A percentile compares a stretch with the other conserved stretches of the same genome.
These are phyloP conservation scores for Cyclina sinensis DNA, from an alignment of 1,140 invertebrate species.

Conservation along the genomic window DNA sequence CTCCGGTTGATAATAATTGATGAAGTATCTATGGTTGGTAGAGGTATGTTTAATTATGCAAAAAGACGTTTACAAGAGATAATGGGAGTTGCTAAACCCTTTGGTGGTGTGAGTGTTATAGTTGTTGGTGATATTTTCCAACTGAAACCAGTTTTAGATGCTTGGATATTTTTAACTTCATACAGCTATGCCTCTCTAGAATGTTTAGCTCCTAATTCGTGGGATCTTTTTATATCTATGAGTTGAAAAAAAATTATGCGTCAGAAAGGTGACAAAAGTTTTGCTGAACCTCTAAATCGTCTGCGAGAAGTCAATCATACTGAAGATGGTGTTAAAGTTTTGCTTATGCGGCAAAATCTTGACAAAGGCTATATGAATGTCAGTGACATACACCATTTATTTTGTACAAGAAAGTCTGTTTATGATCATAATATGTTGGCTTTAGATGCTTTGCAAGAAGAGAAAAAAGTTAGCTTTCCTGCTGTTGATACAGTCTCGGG, in stretches of 20 bases:
- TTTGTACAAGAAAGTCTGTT: constrained; percentile 17
- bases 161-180: constrained; percentile 26
- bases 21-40: constrained; percentile 60
- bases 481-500: constrained; percentile 48
- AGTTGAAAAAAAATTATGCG: constrained; percentile 72
- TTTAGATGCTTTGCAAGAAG: not conserved
- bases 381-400: constrained; percentile 1
- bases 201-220: not conserved
- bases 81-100: constrained; percentile 42
- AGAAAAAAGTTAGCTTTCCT: not conserved
- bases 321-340: not conserved
- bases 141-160: constrained; percentile 66
- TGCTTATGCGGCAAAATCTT: not conserved
- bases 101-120: constrained; percentile 66
- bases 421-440: not conserved
- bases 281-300: constrained; percentile 70
- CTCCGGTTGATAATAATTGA: constrained; percentile 61
- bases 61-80: constrained; percentile 58
- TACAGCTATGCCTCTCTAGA: not conserved
- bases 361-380: not conserved
- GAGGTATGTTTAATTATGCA: constrained; percentile 42
- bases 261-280: constrained; percentile 68
- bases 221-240: constrained; percentile 66
- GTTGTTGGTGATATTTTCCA: constrained; percentile 70
- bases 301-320: constrained; percentile 62